These are phyloP conservation scores for Cotesia glomerata DNA, from an alignment of 1,140 invertebrate genomes.

Conservation along the genomic window DNA sequence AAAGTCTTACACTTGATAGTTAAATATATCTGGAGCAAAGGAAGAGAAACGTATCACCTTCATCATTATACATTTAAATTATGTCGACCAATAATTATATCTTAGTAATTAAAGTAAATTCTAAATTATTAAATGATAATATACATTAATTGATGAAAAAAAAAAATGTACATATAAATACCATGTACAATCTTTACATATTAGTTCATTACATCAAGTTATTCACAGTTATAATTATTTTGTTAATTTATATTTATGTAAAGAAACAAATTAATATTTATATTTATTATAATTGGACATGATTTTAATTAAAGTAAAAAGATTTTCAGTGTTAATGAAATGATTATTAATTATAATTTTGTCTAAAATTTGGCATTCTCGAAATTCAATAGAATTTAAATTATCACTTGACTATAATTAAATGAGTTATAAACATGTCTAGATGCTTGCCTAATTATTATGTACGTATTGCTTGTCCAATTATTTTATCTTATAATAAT, in stretches of 20 bases:
- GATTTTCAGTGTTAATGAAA: too few relatives aligned
- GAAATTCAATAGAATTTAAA: too few relatives aligned
- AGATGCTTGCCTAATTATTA: too few relatives aligned
- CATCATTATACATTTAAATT: not conserved
- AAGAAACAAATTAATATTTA: not conserved
- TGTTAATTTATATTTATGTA: too few relatives aligned
- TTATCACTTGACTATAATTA: too few relatives aligned
- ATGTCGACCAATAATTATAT: not conserved
- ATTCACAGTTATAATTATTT: not conserved
- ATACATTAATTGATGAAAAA: not conserved
- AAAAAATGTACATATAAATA: slow-evolving; percentile 2
- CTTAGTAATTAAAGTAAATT: not conserved
- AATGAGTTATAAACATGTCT: too few relatives aligned
- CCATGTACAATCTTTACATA: slow-evolving; percentile 19
- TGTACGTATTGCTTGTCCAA: too few relatives aligned
- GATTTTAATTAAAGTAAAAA: not conserved
- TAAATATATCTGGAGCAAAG: not conserved
- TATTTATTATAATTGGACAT: not conserved
- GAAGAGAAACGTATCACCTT: not conserved
- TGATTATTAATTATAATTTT: too few relatives aligned
- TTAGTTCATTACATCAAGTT: not conserved
- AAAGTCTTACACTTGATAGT: too few relatives aligned
- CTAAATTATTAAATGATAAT: not conserved
- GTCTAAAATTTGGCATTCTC: too few relatives aligned
- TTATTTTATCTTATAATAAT: too few relatives aligned